Percentiles rank a stretch among this genome's conserved stretches.
Evolutionary conservation across 1,140 invertebrate genomes (phyloP).

Genomic region (Drosophila mojavensis): DNA sequence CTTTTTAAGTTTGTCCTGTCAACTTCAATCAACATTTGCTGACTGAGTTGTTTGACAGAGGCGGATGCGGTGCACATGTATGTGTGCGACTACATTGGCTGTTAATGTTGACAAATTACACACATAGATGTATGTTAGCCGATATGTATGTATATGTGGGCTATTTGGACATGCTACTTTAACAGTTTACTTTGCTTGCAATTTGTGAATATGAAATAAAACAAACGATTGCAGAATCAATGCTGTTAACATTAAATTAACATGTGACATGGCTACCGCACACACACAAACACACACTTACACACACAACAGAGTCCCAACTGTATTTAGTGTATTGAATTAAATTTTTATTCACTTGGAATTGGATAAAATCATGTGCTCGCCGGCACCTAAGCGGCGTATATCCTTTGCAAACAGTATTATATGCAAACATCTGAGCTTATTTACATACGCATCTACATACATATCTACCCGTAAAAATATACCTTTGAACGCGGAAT

Average conservation of each 20-base stretch:
- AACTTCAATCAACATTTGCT: too few relatives aligned
- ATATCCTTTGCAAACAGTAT: not conserved
- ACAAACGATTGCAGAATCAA: slow-evolving; percentile 8
- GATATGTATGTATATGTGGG: too few relatives aligned
- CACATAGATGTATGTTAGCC: too few relatives aligned
- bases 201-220: slow-evolving; percentile 1
- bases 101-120: too few relatives aligned
- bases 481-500: slow-evolving; percentile 28
- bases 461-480: not conserved
- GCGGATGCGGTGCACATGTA: too few relatives aligned
- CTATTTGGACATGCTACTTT: too few relatives aligned
- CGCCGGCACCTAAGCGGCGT: slow-evolving; percentile 1
- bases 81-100: too few relatives aligned
- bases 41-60: too few relatives aligned
- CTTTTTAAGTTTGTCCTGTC: too few relatives aligned
- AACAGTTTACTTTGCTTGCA: not conserved
- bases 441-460: not conserved
- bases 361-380: not conserved
- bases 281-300: slow-evolving; percentile 18
- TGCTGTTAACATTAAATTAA: slow-evolving; percentile 10
- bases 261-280: slow-evolving; percentile 26
- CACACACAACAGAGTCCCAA: not conserved
- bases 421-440: not conserved
- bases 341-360: not conserved
- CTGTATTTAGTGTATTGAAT: not conserved